Evolutionary conservation across 2,888 invertebrate genomes (phyloP).

Genomic region (Cryptosula pallasiana): DNA sequence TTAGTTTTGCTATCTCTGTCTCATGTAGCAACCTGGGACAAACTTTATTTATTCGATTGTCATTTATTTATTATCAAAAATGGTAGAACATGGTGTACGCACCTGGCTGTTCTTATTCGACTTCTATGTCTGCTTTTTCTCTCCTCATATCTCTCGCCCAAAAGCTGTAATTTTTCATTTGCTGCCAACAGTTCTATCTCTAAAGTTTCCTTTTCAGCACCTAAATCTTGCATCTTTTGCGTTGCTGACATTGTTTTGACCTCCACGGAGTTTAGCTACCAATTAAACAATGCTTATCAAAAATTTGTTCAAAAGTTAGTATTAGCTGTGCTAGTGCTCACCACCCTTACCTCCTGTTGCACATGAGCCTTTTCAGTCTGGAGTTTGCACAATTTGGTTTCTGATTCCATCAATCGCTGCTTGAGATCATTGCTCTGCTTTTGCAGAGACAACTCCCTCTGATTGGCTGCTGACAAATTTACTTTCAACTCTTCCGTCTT

Average conservation of each 20-base stretch:
- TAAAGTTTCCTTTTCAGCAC: slow-evolving; percentile 27
- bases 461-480: slow-evolving; percentile 38
- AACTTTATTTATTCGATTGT: no score
- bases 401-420: slow-evolving; percentile 43
- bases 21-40: background rate
- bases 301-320: no score
- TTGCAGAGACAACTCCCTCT: slow-evolving; percentile 38
- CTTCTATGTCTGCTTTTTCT: slow-evolving; percentile 26
- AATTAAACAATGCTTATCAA: no score
- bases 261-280: slow-evolving; percentile 16
- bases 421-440: slow-evolving; percentile 43
- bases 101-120: background rate
- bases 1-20: slow-evolving; percentile 13
- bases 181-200: slow-evolving; percentile 27
- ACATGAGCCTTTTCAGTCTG: slow-evolving; percentile 31
- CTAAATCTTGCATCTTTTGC: slow-evolving; percentile 27
- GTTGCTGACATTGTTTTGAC: slow-evolving; percentile 16
- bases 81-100: no score
- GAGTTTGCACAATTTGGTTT: slow-evolving; percentile 36
- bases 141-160: slow-evolving; percentile 28
- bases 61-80: no score
- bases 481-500: slow-evolving; percentile 40
- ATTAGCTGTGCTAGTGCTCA: no score
- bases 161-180: slow-evolving; percentile 28
- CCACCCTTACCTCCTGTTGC: slow-evolving; percentile 22